Percentiles rank a stretch among this genome's conserved stretches.
phyloP scores from a whole-genome alignment of 2,113 vertebrate genomes.

The Oostethus manadensis region DNA sequence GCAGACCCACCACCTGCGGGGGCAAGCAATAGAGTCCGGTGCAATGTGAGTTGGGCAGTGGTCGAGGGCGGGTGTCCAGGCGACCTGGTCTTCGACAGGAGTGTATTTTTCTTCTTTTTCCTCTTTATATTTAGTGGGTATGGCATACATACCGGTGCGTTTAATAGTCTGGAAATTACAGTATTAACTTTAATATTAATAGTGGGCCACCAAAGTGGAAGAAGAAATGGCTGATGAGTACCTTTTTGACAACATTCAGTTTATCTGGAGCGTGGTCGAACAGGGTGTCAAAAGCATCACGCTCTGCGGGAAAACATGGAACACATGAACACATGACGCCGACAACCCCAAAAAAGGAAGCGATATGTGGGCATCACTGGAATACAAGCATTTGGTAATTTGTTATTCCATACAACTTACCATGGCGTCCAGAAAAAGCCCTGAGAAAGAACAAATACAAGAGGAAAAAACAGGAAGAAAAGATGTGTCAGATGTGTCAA shows the following conservation, averaged over 20 bases:
- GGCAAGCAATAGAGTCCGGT: too few species aligned
- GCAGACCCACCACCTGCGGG: too few species aligned
- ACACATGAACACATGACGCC: not conserved
- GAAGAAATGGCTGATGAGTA: conserved; percentile 42
- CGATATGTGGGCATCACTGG: not conserved
- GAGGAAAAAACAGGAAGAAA: not conserved
- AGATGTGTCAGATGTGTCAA: conserved; percentile 4
- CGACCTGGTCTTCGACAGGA: too few species aligned
- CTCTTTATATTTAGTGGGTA: too few species aligned
- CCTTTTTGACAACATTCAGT: conserved; percentile 97
- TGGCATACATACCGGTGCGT: too few species aligned
- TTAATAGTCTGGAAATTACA: too few species aligned
- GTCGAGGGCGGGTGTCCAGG: too few species aligned
- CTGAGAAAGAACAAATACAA: conserved; percentile 52
- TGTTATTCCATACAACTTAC: conserved; percentile 65
- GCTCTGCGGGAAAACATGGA: conserved; percentile 74
- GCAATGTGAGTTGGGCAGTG: too few species aligned
- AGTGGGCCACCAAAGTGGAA: too few species aligned
- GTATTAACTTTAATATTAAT: too few species aligned
- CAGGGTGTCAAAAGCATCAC: conserved; percentile 95
- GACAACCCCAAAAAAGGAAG: not conserved
- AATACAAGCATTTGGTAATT: not conserved
- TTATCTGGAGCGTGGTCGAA: conserved; percentile 98
- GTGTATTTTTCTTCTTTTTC: too few species aligned
- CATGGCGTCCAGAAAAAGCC: conserved; percentile 91